phyloP scores from a whole-genome alignment of 2,888 invertebrate genomes.

The Cosmorhoe ocellata region DNA sequence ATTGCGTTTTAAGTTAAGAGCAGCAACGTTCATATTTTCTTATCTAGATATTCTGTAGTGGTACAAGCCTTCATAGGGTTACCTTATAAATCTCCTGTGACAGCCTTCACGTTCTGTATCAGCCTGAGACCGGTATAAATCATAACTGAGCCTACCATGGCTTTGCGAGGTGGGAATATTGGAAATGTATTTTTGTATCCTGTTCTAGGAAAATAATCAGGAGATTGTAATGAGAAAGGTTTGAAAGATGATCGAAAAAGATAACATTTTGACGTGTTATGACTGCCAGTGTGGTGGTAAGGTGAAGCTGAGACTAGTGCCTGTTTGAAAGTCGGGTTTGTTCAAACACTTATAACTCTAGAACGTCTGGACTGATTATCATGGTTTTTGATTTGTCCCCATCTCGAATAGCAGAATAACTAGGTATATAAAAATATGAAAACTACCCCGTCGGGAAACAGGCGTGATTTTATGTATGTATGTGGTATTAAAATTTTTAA shows the following conservation, averaged over 20 bases:
- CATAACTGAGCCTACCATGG: slow-evolving; percentile 48
- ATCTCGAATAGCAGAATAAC: too few species aligned
- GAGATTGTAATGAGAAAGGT: neutral
- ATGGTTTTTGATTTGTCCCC: too few species aligned
- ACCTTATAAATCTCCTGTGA: slow-evolving; percentile 58
- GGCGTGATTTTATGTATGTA: too few species aligned
- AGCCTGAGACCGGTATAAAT: slow-evolving; percentile 51
- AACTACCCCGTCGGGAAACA: too few species aligned
- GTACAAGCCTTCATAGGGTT: slow-evolving; percentile 25
- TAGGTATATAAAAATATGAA: too few species aligned
- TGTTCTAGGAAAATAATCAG: slow-evolving; percentile 1
- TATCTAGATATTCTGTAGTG: slow-evolving; percentile 13
- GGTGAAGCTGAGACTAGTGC: too few species aligned
- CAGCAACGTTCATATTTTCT: slow-evolving; percentile 24
- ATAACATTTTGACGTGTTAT: too few species aligned
- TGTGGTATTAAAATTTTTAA: too few species aligned
- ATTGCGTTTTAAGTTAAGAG: neutral
- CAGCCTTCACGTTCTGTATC: slow-evolving; percentile 51
- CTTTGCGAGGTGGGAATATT: slow-evolving; percentile 23
- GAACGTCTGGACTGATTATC: too few species aligned
- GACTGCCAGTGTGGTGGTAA: too few species aligned
- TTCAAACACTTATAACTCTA: too few species aligned
- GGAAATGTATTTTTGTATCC: slow-evolving; percentile 9
- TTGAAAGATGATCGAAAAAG: neutral
- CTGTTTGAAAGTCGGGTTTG: too few species aligned